Evolutionary conservation across 2,888 invertebrate genomes (phyloP), one percentile per base, ranked within the genome.

Genomic region (Tenthredo amoena): DNA sequence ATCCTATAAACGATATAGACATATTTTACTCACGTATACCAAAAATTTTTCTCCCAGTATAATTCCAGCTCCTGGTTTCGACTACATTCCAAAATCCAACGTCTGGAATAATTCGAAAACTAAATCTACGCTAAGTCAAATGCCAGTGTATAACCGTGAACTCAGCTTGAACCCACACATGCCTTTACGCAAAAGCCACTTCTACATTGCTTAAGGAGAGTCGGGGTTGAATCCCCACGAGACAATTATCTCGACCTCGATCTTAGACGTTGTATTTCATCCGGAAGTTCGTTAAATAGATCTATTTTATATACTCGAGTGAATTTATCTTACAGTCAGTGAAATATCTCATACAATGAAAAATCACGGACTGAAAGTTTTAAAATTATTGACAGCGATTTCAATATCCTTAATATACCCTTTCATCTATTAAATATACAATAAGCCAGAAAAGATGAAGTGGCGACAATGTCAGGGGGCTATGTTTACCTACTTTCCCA

Each of bases 201-300:
- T 31, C 18, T 68, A 68, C 15, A 18, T 34, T 34, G 31, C 6
- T 68, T 68, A 21, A 74, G 40, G 40, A 74, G 21, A 21, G n/a
- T 43, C 21, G 18, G 72, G 37, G 43, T 43, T 43, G 72, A 43
- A 74, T 74, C 10, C 72, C 72, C 72, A 21, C 18, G 72, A 74
- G 72, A 74, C n/a, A 74, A 74, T 74, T 74, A 74, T 43, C 72
- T 43, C 72, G 72, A 74, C 72, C 72, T 74, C 72, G 21, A 43
- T 43, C 43, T 74, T n/a, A 74, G 43, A 43, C 72, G 40, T 40
- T 43, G 3, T 74, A 74, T 74, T 43, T 74, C 43, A 74, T 21
- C n/a, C 72, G 72, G 72, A 68, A 68, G 72, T 43, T 74, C 72
- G 43, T 74, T 74, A 74, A 74, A 74, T 21, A 74, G 9, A 43